A percentile compares a stretch with the other conserved stretches of the same genome.
Evolutionary conservation across 1,140 invertebrate genomes (phyloP).

Genomic region (Sycobia sp.): DNA sequence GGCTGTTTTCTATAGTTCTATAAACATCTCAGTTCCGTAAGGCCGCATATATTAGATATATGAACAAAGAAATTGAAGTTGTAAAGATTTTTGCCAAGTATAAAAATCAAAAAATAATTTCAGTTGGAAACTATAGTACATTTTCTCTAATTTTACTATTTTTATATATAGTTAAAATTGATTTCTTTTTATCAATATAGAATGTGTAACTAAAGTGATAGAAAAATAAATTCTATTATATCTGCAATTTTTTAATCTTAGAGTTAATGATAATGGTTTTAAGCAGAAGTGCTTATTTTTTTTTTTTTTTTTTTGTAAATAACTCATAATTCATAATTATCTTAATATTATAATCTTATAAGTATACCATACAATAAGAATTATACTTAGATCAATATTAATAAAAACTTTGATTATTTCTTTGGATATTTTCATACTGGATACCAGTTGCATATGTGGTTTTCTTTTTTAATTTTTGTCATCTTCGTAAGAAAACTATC

Average conservation of each 20-base stretch:
- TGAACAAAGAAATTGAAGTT: conserved; percentile 9
- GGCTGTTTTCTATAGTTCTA: too few species aligned
- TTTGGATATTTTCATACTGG: conserved; percentile 17
- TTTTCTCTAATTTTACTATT: too few species aligned
- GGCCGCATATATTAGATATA: too few species aligned
- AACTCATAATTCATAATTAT: background rate
- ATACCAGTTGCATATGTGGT: conserved; percentile 24
- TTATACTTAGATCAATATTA: conserved; percentile 15
- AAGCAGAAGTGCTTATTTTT: conserved; percentile 1
- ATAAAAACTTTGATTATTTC: conserved; percentile 8
- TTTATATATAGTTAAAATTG: background rate
- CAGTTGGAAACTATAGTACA: background rate
- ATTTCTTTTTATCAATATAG: background rate
- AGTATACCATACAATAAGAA: conserved; percentile 21
- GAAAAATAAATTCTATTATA: background rate
- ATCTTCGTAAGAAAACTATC: conserved; percentile 19
- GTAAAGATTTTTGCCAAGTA: background rate
- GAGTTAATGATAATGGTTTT: conserved; percentile 1
- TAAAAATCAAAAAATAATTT: conserved; percentile 20
- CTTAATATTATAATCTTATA: conserved; percentile 11
- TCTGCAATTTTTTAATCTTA: background rate
- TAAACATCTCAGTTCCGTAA: too few species aligned
- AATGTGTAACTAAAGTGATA: background rate
- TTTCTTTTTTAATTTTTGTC: conserved; percentile 7
- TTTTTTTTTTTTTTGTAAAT: background rate